A percentile compares a stretch with the other conserved stretches of the same genome.
Conservation (phyloP, 2,797 vertebrate species). For the Peromyscus eremicus region DNA sequence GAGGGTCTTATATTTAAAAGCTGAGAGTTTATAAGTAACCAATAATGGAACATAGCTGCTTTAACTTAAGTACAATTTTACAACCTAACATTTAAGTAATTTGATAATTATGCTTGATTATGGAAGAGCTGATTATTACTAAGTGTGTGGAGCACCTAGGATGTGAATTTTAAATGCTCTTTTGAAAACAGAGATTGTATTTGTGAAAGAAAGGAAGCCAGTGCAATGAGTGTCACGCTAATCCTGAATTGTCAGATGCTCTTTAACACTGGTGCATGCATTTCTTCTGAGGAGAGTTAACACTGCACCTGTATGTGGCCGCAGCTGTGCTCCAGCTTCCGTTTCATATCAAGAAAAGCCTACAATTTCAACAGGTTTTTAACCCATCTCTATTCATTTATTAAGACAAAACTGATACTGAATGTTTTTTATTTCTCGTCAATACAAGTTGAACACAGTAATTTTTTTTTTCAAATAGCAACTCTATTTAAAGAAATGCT, state of each 20-base stretch:
- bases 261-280: slow-evolving; percentile 34
- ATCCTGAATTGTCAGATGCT: slow-evolving; percentile 9
- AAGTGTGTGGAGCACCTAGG: background rate
- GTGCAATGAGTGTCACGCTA: slow-evolving; percentile 34
- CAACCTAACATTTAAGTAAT: slow-evolving; percentile 53
- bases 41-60: background rate
- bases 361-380: slow-evolving; percentile 26
- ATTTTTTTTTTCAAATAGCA: background rate
- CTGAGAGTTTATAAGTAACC: slow-evolving; percentile 5
- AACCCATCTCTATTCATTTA: background rate
- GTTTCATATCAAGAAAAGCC: slow-evolving; percentile 21
- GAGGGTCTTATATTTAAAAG: slow-evolving; percentile 5
- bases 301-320: background rate
- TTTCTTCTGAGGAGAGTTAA: slow-evolving; percentile 20
- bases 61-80: background rate
- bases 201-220: slow-evolving; percentile 23
- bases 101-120: slow-evolving; percentile 35
- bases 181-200: slow-evolving; percentile 41
- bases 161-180: slow-evolving; percentile 28
- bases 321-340: background rate
- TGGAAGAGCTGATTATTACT: slow-evolving; percentile 37
- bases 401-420: background rate
- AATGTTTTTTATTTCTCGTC: background rate
- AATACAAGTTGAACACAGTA: background rate
- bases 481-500: slow-evolving; percentile 36